Evolutionary conservation across 2,888 invertebrate genomes (phyloP), one percentile per base, ranked within the genome.

Genomic region (Melipona beecheii): DNA sequence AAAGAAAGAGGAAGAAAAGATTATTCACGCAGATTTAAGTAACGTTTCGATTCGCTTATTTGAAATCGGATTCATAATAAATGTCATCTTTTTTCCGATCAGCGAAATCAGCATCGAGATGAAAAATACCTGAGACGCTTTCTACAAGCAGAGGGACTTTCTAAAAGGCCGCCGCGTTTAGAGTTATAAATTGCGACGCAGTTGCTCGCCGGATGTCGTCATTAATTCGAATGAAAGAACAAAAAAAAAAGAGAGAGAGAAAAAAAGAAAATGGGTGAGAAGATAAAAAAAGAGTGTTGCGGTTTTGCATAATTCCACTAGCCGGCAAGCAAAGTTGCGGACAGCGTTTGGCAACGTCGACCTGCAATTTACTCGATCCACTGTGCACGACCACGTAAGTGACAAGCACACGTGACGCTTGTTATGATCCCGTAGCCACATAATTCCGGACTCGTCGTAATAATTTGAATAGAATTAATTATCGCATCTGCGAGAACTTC

Each of bases 391-490:
- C 85, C 43, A 65, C 83, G 75, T 72, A 79, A 78, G 36, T 52
- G 68, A 78, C 80, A 60, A 36, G 70, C 75, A 70, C 69, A 78
- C 83, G 77, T 75, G 65, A 80, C 79, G 68, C 78, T 70, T 69
- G 71, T 76, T 76, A 80, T 79, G 86, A 81, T 83, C 81, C 60
- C 73, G 68, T 77, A 62, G 81, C 31, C 66, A 70, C 83, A 74
- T 78, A 79, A 81, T 84, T 78, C 69, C 80, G 69, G 9, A 78
- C 80, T 87, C 56, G 84, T 86, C 75, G 84, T 75, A 43, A 43
- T 43, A 80, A 89, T 86, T 86, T 83, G 64, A 74, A 87, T 81
- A 60, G 78, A 78, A 84, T 89, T 83, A 83, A 89, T 87, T 81
- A 75, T 71, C 83, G 74, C 89, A 81, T 81, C 85, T 86, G 87